Evolutionary conservation across 2,888 invertebrate genomes (phyloP), one percentile per base, ranked within the genome.

Genomic region (Endotricha flammealis): DNA sequence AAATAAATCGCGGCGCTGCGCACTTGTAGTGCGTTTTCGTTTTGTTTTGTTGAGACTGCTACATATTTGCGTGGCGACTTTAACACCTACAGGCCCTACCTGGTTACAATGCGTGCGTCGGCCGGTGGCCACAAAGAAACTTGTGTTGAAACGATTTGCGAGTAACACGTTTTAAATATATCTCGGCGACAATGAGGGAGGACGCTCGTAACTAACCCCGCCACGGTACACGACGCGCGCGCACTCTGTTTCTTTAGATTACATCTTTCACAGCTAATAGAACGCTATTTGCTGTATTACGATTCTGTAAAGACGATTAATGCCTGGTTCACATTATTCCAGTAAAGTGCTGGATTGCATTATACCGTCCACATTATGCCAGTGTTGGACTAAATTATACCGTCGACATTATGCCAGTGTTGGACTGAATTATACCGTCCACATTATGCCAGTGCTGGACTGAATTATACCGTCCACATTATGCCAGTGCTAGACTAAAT

Each of bases 241-340:
- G 37, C 40, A 69, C 75, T 76, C 74, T 76, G 75, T 75, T 67
- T 53, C 41, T 30, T 35, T 36, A 63, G 67, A 75, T 75, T 64
- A 61, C 70, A 73, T 74, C 73, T 70, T 64, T 69, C 65, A 70
- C 68, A 64, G 61, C 68, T 71, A 70, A 71, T 72, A 72, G 60
- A 20, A 20, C 20, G 6, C 7, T 3, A n/a, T 7, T 20, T 20
- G 20, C n/a, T n/a, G n/a, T n/a, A n/a, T n/a, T n/a, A n/a, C n/a
- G n/a, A n/a, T n/a, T n/a, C n/a, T n/a, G n/a, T n/a, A n/a, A n/a
- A n/a, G n/a, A n/a, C n/a, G n/a, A n/a, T n/a, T n/a, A n/a, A n/a
- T n/a, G n/a, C n/a, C n/a, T n/a, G n/a, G n/a, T n/a, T n/a, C n/a
- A n/a, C n/a, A n/a, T n/a, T n/a, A n/a, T n/a, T n/a, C n/a, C n/a